These are phyloP conservation scores for Heliconius nattereri DNA, from an alignment of 1,140 invertebrate species.

Conservation along the genomic window DNA sequence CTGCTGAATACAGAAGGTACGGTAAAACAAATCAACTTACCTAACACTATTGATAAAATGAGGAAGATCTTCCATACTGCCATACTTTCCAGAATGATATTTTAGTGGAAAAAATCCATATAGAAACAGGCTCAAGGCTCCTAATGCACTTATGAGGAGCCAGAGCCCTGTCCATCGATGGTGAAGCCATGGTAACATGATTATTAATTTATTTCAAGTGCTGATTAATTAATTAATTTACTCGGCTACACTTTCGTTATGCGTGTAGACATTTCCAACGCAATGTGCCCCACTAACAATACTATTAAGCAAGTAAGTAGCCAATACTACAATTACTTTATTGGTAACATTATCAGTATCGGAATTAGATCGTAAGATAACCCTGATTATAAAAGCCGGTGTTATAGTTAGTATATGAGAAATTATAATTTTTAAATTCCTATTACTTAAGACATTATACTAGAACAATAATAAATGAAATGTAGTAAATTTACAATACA, in stretches of 20 bases:
- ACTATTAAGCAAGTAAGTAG: slow-evolving; percentile 23
- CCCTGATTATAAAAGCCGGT: slow-evolving; percentile 21
- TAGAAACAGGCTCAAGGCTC: slow-evolving; percentile 78
- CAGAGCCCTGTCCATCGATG: slow-evolving; percentile 73
- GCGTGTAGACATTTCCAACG: slow-evolving; percentile 36
- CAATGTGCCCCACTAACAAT: slow-evolving; percentile 37
- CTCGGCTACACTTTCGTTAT: slow-evolving; percentile 17
- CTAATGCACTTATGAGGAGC: slow-evolving; percentile 63
- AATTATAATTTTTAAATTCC: not conserved
- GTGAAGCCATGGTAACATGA: slow-evolving; percentile 68
- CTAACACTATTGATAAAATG: slow-evolving; percentile 79
- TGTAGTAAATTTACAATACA: not conserved
- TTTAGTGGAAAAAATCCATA: slow-evolving; percentile 84
- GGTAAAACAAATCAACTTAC: slow-evolving; percentile 56
- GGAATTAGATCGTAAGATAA: slow-evolving; percentile 34
- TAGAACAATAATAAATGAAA: not conserved
- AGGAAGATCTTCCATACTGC: slow-evolving; percentile 80
- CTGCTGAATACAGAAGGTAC: too few species aligned
- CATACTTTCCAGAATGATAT: slow-evolving; percentile 76
- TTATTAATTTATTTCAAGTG: slow-evolving; percentile 22
- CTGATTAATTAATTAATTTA: slow-evolving; percentile 10
- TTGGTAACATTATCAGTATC: slow-evolving; percentile 40
- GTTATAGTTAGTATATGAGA: not conserved
- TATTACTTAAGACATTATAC: not conserved
- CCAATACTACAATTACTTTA: slow-evolving; percentile 30